Evolutionary conservation across 2,888 invertebrate genomes (phyloP).

Genomic region (Gryllus longicercus): DNA sequence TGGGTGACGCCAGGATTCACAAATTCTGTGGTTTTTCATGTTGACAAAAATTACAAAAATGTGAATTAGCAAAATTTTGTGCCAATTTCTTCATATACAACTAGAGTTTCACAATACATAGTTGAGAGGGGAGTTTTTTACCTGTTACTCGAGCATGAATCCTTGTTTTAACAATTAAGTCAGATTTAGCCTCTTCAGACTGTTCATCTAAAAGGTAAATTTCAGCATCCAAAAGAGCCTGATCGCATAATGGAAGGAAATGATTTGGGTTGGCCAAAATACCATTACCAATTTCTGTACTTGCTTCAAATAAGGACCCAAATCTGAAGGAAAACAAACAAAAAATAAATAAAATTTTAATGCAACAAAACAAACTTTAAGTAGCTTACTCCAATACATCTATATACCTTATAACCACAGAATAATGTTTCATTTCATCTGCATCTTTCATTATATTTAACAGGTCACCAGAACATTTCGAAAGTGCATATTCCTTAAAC

Average conservation of each 20-base stretch:
- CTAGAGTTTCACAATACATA: no score
- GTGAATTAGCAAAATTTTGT: no score
- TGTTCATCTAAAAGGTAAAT: slow-evolving; percentile 52
- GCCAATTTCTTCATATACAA: no score
- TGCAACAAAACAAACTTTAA: background rate
- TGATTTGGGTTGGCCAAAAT: slow-evolving; percentile 62
- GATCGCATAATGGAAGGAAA: slow-evolving; percentile 62
- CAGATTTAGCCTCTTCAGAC: slow-evolving; percentile 44
- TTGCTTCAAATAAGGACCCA: slow-evolving; percentile 64
- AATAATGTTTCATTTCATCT: slow-evolving; percentile 61
- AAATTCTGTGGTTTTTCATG: no score
- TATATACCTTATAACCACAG: slow-evolving; percentile 65
- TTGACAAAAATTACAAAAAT: no score
- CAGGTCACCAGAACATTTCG: slow-evolving; percentile 61
- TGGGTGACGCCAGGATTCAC: no score
- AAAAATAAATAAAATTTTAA: background rate
- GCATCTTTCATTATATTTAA: slow-evolving; percentile 57
- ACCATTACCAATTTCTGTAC: slow-evolving; percentile 63
- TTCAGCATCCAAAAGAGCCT: slow-evolving; percentile 60
- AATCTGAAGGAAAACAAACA: slow-evolving; percentile 57
- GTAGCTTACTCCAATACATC: no score
- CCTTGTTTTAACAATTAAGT: slow-evolving; percentile 56
- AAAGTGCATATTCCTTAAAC: slow-evolving; percentile 55
- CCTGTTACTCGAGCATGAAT: slow-evolving; percentile 61
- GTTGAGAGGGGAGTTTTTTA: slow-evolving; percentile 11